Evolutionary conservation across 2,888 invertebrate species (phyloP).

Genomic region (Osedax frankpressi): DNA sequence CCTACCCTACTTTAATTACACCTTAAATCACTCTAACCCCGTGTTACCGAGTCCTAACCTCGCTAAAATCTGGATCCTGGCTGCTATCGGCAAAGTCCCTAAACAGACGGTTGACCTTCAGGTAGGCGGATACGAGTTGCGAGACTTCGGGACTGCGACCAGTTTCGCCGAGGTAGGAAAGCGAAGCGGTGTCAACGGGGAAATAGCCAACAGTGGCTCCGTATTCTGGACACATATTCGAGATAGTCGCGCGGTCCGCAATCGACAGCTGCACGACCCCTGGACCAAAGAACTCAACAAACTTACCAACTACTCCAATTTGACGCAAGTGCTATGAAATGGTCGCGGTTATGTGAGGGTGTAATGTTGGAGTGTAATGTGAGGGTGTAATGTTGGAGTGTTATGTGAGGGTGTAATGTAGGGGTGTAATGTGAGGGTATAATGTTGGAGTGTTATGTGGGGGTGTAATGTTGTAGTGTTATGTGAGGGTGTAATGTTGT

Average conservation of each 20-base stretch:
- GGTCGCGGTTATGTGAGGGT: no score
- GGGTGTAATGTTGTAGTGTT: no score
- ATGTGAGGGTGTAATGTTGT: no score
- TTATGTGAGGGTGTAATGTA: no score
- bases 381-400: no score
- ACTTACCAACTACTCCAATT: conserved; percentile 90
- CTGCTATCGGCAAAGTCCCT: conserved; percentile 62
- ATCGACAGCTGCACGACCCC: conserved; percentile 80
- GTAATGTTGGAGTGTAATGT: no score
- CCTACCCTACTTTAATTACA: no score
- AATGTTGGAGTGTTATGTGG: no score
- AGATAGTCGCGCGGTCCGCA: conserved; percentile 90
- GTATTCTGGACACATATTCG: conserved; percentile 97
- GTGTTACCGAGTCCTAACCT: conserved; percentile 35
- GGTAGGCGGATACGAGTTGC: conserved; percentile 62
- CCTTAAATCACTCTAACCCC: no score
- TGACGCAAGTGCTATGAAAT: conserved; percentile 74
- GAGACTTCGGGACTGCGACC: conserved; percentile 66
- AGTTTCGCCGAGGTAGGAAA: conserved; percentile 72
- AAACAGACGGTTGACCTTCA: conserved; percentile 67
- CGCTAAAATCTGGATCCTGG: conserved; percentile 73
- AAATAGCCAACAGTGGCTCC: conserved; percentile 92
- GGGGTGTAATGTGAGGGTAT: no score
- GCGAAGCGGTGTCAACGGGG: conserved; percentile 69
- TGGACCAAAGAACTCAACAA: conserved; percentile 94